Base-by-base conservation (phyloP, 1,140 invertebrate species). In the Drosophila eugracilis region DNA sequence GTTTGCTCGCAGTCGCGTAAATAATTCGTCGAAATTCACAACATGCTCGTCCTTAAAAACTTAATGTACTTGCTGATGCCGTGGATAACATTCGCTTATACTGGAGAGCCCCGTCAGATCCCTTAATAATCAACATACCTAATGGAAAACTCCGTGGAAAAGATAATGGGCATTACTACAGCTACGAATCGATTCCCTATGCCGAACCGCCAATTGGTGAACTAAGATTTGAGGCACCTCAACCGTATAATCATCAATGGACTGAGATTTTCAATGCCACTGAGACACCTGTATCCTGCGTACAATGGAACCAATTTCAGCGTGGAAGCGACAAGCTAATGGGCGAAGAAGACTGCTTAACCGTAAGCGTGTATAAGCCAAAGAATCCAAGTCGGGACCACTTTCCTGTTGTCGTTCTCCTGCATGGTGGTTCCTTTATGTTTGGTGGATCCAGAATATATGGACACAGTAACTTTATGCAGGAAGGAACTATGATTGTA, bases 401-500 rank as follows among this genome's bases (percentile, higher is more conserved):
- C 21, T 70, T 42, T 10, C 92, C 93, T 1, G 93, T 93, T 2
- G 88, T 93, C 72, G 91, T 93, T 1, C 92, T 85, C n/a, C 92
- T 93, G 4, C 92, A 92, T 69, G 93, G 93, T 0, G 93, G 93
- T 6, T 91, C 75, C 17, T 93, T 92, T 54, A 92, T 92, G 19
- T 88, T 91, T 9, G 93, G 93, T 2, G 92, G 90, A 1, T 24
- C 92, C 1, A n/a, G n/a, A n/a, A 9, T 22, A 4, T 93, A 94
- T 71, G 92, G 92, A 0, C 92, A 94, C 0, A 78, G 92, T 4
- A 92, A 93, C 76, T 49, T 96, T 0, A 93, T 96, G 92, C 93
- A 93, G 12, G 54, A 92, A 30, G 76, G 86, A 30, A 93, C 94
- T 58, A 75, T 95, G 9, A 92, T 95, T 9, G 90, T 93, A 15